Base-by-base conservation (phyloP, 1,140 invertebrate species). In the Heliconius hewitsoni region DNA sequence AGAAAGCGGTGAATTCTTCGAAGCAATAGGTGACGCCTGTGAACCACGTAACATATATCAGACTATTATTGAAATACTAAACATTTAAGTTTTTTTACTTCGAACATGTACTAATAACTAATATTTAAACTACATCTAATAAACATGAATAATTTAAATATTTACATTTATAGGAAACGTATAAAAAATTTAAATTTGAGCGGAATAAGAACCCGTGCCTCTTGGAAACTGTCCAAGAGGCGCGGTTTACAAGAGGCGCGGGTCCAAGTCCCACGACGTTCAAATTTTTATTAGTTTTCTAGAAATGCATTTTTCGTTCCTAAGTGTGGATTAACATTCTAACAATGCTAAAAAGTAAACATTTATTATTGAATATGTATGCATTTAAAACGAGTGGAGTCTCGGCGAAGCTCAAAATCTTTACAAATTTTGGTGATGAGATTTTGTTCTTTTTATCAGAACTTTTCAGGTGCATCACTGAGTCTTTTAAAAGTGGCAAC, bases 81-180 rank as follows among this genome's bases (percentile, higher is more conserved):
- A 81, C 76, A 81, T 75, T 81, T 74, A 81, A 50, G 39, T 71
- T 42, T 50, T 23, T 6, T 71, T 50, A 71, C 52, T 74, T 71
- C 8, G 34, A 81, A 78, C 73, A 42, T 71, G 19, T 73, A 37
- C 34, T 37, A 37, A 37, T 37, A 37, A 37, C 76, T 81, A 78
- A 81, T 76, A 81, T 78, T 81, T 81, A 78, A 46, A 71, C 80
- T 81, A 81, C 60, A 50, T 78, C 80, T 81, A 81, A 74, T 60
- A 50, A 70, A 74, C 37, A 73, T 73, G 30, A 52, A 60, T 39
- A 70, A 37, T 73, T 57, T 66, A 76, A 71, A 80, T 50, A 72
- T 77, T 37, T 34, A 57, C 4, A 4, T 46, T 46, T 46, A 4
- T 46, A 46, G 42, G 16, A 46, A 46, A 46, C 42, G 42, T 46